Evolutionary conservation across 1,140 invertebrate genomes (phyloP).

Genomic region (Anoplophora glabripennis): DNA sequence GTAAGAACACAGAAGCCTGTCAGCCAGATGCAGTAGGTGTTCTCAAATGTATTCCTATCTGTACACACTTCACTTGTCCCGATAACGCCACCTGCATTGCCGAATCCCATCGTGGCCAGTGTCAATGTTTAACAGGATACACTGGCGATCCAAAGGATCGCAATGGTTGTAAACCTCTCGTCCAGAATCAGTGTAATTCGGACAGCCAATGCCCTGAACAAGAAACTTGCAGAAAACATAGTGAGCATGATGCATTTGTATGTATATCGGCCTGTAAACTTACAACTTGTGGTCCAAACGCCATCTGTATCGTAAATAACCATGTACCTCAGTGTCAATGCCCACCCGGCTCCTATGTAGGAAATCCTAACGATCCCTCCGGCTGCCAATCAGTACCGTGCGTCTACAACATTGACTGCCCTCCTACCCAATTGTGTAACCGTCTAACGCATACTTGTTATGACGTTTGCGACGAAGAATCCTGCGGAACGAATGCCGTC

Average conservation of each 20-base stretch:
- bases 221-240: slow-evolving; percentile 63
- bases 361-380: slow-evolving; percentile 73
- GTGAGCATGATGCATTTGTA: slow-evolving; percentile 42
- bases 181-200: slow-evolving; percentile 71
- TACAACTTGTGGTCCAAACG: slow-evolving; percentile 76
- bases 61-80: slow-evolving; percentile 76
- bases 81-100: slow-evolving; percentile 78
- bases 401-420: slow-evolving; percentile 81
- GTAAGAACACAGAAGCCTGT: slow-evolving; percentile 66
- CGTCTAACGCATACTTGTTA: slow-evolving; percentile 77
- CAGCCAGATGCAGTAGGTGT: slow-evolving; percentile 79
- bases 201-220: slow-evolving; percentile 80
- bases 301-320: slow-evolving; percentile 82
- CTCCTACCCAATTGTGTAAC: slow-evolving; percentile 74
- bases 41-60: slow-evolving; percentile 75
- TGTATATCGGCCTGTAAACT: slow-evolving; percentile 75
- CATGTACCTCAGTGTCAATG: slow-evolving; percentile 86
- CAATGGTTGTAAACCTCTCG: slow-evolving; percentile 70
- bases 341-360: slow-evolving; percentile 76
- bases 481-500: slow-evolving; percentile 83
- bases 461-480: slow-evolving; percentile 75
- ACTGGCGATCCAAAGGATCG: slow-evolving; percentile 86
- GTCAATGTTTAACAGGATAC: slow-evolving; percentile 76
- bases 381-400: slow-evolving; percentile 80
- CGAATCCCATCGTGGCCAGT: slow-evolving; percentile 69